These are phyloP conservation scores for Dreissena polymorpha DNA, from an alignment of 1,140 invertebrate genomes.

Conservation along the genomic window DNA sequence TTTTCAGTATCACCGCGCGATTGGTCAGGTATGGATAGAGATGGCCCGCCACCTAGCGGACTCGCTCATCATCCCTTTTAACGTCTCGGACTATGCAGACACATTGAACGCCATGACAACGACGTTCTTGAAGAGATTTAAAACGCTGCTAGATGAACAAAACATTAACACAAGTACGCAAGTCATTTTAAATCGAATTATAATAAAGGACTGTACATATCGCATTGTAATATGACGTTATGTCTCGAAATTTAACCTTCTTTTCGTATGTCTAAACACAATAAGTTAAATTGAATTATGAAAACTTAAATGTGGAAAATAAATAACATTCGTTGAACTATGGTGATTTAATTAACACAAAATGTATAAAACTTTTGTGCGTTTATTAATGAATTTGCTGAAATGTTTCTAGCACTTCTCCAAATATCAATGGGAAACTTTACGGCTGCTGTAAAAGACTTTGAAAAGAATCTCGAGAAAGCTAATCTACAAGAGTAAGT, in stretches of 20 bases:
- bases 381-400: too few relatives aligned
- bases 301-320: background rate
- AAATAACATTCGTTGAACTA: background rate
- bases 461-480: slow-evolving; percentile 28
- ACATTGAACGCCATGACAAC: slow-evolving; percentile 45
- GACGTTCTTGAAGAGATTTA: slow-evolving; percentile 14
- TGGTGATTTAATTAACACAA: background rate
- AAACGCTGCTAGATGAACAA: slow-evolving; percentile 5
- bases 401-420: slow-evolving; percentile 51
- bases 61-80: slow-evolving; percentile 77
- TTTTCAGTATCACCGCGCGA: slow-evolving; percentile 73
- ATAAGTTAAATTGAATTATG: background rate
- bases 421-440: slow-evolving; percentile 55
- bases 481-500: slow-evolving; percentile 62
- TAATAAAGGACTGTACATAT: background rate
- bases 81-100: slow-evolving; percentile 65
- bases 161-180: slow-evolving; percentile 34
- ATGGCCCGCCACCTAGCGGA: slow-evolving; percentile 76
- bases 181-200: background rate
- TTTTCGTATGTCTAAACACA: background rate
- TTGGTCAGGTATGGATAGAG: slow-evolving; percentile 75
- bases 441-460: slow-evolving; percentile 51
- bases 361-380: too few relatives aligned
- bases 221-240: background rate
- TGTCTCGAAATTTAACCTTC: background rate